Conservation (phyloP, 2,113 vertebrate species). For the Gymnorhina tibicen region DNA sequence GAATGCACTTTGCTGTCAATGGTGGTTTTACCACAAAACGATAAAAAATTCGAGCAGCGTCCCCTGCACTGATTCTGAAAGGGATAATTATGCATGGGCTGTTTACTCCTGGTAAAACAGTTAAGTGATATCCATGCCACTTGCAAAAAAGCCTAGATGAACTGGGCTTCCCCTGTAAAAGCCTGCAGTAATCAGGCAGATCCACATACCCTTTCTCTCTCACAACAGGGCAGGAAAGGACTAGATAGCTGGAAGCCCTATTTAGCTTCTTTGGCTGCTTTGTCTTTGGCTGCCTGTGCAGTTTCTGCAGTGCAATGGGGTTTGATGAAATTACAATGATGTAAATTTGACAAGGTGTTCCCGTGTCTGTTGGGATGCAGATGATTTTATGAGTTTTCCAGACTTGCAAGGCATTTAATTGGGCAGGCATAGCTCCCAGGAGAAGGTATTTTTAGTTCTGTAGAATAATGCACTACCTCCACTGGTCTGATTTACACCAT, state of each 20-base stretch:
- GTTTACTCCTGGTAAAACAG: not conserved
- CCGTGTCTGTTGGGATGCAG: not conserved
- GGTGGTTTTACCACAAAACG: not conserved
- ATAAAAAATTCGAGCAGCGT: rapidly evolving
- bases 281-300: not conserved
- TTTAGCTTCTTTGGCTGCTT: not conserved
- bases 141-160: not conserved
- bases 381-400: not conserved
- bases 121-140: not conserved
- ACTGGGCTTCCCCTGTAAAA: not conserved
- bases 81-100: not conserved
- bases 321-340: not conserved
- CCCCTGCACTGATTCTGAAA: not conserved
- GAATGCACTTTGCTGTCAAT: not conserved
- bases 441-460: not conserved
- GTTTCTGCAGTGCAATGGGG: not conserved
- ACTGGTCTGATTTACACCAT: not conserved
- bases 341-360: not conserved
- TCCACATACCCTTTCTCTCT: not conserved
- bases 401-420: not conserved
- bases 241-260: too few species aligned
- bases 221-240: not conserved
- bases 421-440: not conserved
- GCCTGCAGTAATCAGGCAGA: not conserved
- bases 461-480: not conserved